These are phyloP conservation scores for Platichthys stellatus DNA, from an alignment of 2,113 vertebrate genomes.

Conservation along the genomic window DNA sequence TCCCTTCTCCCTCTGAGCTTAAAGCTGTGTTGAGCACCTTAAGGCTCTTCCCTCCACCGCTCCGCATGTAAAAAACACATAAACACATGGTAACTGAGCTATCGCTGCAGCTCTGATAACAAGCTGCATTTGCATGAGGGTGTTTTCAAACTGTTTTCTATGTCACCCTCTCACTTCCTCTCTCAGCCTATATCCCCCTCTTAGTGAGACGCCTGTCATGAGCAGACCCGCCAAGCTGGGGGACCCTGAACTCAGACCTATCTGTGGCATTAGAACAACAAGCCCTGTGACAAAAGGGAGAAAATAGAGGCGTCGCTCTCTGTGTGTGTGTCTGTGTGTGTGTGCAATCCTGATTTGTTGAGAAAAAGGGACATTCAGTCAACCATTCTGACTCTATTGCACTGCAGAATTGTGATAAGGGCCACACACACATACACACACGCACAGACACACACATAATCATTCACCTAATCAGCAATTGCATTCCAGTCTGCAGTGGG, in stretches of 20 bases:
- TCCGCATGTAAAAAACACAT: not conserved
- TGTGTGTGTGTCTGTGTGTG: slow-evolving; percentile 39
- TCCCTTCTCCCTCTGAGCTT: slow-evolving; percentile 18
- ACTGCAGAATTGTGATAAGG: slow-evolving; percentile 70
- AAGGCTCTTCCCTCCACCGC: not conserved
- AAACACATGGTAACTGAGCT: not conserved
- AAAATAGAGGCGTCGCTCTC: slow-evolving; percentile 71
- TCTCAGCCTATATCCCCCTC: slow-evolving; percentile 6
- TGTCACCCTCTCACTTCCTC: slow-evolving; percentile 32
- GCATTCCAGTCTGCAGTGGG: slow-evolving; percentile 44
- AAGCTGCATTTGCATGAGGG: not conserved
- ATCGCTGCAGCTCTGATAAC: slow-evolving; percentile 3
- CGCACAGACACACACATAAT: slow-evolving; percentile 29
- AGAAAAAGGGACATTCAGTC: slow-evolving; percentile 50
- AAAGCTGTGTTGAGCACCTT: slow-evolving; percentile 8
- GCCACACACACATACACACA: not conserved
- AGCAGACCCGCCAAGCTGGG: slow-evolving; percentile 43
- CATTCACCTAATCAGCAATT: slow-evolving; percentile 62
- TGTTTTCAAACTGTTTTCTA: slow-evolving; percentile 27
- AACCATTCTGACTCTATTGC: slow-evolving; percentile 54
- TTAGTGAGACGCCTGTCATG: slow-evolving; percentile 47
- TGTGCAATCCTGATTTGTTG: slow-evolving; percentile 66
- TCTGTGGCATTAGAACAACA: slow-evolving; percentile 75
- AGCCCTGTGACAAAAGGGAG: slow-evolving; percentile 77
- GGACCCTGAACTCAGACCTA: slow-evolving; percentile 69